A percentile compares a stretch with the other conserved stretches of the same genome.
These are phyloP conservation scores for Meandrina meandrites DNA, from an alignment of 92 coral and sea anemone genomes.

Conservation along the genomic window DNA sequence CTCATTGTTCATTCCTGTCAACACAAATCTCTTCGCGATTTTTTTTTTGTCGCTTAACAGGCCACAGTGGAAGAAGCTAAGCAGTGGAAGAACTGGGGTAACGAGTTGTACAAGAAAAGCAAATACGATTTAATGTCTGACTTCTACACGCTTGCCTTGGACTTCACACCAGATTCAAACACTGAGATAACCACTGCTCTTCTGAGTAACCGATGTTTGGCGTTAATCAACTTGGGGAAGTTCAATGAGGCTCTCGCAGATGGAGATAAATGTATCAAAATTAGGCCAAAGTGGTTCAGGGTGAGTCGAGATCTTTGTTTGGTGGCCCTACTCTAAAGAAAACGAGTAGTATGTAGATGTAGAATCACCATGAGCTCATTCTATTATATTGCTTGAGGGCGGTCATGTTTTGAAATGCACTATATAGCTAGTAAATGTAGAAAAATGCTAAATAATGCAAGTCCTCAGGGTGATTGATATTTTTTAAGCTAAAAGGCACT, in stretches of 20 bases:
- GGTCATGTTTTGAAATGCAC: no score
- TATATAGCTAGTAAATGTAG: no score
- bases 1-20: not conserved
- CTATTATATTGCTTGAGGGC: not conserved
- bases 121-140: constrained; percentile 29
- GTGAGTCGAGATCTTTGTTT: constrained; percentile 17
- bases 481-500: no score
- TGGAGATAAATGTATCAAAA: constrained; percentile 49
- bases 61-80: not conserved
- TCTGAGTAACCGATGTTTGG: constrained; percentile 51
- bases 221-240: constrained; percentile 11
- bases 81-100: constrained; percentile 35
- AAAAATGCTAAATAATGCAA: no score
- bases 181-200: constrained; percentile 26
- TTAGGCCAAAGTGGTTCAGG: constrained; percentile 61
- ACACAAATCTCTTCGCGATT: not conserved
- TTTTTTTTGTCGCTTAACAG: not conserved
- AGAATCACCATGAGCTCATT: not conserved
- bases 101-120: constrained; percentile 19
- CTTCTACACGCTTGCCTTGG: constrained; percentile 41
- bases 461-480: no score
- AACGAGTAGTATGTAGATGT: no score
- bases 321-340: not conserved
- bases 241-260: constrained; percentile 56
- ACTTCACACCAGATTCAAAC: constrained; percentile 28